Conservation (phyloP, 2,113 vertebrate genomes). For the Gavia stellata region DNA sequence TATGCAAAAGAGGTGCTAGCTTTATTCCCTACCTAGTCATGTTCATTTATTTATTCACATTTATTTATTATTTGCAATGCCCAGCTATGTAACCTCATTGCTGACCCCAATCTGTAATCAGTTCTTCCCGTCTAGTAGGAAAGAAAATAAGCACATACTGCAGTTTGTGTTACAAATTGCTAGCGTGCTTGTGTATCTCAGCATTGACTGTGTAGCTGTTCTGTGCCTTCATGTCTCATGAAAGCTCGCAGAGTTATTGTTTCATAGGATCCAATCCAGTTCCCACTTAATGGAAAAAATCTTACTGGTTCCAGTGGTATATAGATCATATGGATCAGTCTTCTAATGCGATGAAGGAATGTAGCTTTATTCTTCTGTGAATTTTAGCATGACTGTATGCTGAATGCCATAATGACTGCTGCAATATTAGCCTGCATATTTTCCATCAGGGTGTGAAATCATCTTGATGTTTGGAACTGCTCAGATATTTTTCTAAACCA, state of each 20-base stretch:
- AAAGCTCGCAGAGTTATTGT: background rate
- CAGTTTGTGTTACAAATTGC: background rate
- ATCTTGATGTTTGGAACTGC: constrained; percentile 59
- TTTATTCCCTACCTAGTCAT: background rate
- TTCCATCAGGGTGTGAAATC: constrained; percentile 56
- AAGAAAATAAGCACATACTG: background rate
- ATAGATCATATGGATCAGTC: constrained; percentile 5
- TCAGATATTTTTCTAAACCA: constrained; percentile 48
- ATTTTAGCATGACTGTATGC: constrained; percentile 28
- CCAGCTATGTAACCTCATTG: background rate
- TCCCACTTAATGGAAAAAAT: constrained; percentile 6
- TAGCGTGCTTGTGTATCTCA: background rate
- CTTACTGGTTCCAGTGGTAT: background rate
- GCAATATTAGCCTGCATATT: constrained; percentile 36
- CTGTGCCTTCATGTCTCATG: background rate
- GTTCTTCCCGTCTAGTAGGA: background rate
- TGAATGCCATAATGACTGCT: constrained; percentile 32
- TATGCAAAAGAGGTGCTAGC: background rate
- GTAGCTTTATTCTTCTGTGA: constrained; percentile 38
- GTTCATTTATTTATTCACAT: background rate
- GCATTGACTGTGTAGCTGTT: background rate
- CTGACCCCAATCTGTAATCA: background rate
- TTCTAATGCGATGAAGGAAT: constrained; percentile 31
- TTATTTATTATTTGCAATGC: background rate
- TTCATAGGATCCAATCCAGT: background rate